phyloP scores from a whole-genome alignment of 2,888 invertebrate species.

The Isotomurus palustris region DNA sequence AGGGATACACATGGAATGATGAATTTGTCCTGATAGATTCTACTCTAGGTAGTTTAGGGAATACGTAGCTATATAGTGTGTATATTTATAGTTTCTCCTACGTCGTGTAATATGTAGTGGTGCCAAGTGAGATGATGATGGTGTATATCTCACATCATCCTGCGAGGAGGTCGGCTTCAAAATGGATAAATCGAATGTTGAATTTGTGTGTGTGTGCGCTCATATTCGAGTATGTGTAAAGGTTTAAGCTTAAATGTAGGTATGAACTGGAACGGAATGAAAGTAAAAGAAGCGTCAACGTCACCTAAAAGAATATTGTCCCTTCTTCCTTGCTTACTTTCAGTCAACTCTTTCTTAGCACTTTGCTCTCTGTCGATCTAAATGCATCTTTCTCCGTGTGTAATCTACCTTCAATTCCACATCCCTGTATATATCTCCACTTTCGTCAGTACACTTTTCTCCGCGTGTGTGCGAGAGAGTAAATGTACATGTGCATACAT shows the following conservation, averaged over 20 bases:
- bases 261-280: constrained; percentile 41
- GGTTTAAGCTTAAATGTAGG: constrained; percentile 21
- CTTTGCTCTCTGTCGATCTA: constrained; percentile 22
- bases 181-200: not conserved
- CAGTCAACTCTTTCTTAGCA: constrained; percentile 39
- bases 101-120: no score
- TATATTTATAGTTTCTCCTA: no score
- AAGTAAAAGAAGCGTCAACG: constrained; percentile 35
- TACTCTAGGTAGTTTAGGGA: no score
- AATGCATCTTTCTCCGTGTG: constrained; percentile 13
- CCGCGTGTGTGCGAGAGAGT: no score
- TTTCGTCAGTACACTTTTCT: no score
- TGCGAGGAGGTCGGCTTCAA: no score
- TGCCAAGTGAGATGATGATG: no score
- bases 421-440: not conserved
- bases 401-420: constrained; percentile 19
- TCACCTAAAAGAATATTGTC: constrained; percentile 34
- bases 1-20: constrained; percentile 1
- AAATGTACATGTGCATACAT: no score
- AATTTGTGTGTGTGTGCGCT: constrained; percentile 10
- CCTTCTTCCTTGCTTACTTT: constrained; percentile 30
- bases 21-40: constrained; percentile 15
- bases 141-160: no score
- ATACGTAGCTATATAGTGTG: no score
- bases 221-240: constrained; percentile 4